Conservation (phyloP, 2,797 vertebrate species). For the Eutrigla gurnardus region DNA sequence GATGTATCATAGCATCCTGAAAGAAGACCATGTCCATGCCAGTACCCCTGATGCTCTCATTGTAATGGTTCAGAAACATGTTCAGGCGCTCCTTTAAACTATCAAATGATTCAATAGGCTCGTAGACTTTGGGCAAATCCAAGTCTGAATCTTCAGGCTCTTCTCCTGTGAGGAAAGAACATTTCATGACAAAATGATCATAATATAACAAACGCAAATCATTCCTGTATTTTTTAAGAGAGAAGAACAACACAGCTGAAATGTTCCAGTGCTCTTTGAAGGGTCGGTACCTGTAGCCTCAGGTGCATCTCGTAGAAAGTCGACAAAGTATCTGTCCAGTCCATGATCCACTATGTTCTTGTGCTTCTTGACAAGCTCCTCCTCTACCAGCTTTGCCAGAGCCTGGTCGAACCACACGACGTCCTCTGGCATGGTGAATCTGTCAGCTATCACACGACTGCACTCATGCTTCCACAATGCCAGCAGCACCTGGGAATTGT, state of each 20-base stretch:
- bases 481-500: conserved; percentile 83
- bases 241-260: not conserved
- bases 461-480: conserved; percentile 97
- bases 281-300: conserved; percentile 87
- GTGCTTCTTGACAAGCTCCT: conserved; percentile 82
- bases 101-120: conserved; percentile 88
- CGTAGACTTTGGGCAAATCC: conserved; percentile 92
- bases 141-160: conserved; percentile 86
- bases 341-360: conserved; percentile 76
- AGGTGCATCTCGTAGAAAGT: conserved; percentile 92
- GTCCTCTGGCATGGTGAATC: conserved; percentile 89
- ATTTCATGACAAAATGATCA: conserved; percentile 10
- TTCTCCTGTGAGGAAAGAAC: conserved; percentile 82
- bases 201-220: not conserved
- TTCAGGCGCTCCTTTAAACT: conserved; percentile 87
- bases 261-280: conserved; percentile 1
- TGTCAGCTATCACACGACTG: conserved; percentile 94
- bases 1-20: conserved; percentile 92
- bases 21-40: conserved; percentile 97
- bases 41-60: conserved; percentile 90
- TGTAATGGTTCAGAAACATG: conserved; percentile 90
- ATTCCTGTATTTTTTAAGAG: not conserved
- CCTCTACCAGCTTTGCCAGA: conserved; percentile 84
- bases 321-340: conserved; percentile 90
- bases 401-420: conserved; percentile 90